Conservation (phyloP, 2,113 vertebrate species). For the Ophthalmolycus amberensis region DNA sequence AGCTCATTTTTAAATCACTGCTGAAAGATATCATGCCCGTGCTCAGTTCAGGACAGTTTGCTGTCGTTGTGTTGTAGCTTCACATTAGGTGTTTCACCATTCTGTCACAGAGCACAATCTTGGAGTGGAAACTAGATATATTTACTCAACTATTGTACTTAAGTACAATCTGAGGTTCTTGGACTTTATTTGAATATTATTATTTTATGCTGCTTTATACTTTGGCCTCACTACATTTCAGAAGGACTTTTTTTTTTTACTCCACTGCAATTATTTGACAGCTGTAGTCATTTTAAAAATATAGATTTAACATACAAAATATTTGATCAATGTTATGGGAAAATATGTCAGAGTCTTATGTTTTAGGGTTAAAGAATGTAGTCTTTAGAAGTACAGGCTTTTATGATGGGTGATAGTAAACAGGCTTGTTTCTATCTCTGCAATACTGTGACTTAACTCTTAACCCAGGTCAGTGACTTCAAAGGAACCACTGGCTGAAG, state of each 20-base stretch:
- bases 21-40: neutral
- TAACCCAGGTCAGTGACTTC: too few relatives aligned
- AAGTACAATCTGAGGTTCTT: neutral
- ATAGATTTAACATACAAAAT: neutral
- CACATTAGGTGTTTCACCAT: neutral
- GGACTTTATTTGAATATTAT: neutral
- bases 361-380: too few relatives aligned
- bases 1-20: conserved; percentile 2
- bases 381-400: too few relatives aligned
- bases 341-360: too few relatives aligned
- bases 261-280: conserved; percentile 1
- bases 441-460: too few relatives aligned
- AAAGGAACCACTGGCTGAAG: too few relatives aligned
- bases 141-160: neutral
- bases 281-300: neutral
- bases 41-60: neutral
- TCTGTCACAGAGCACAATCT: neutral
- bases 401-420: too few relatives aligned
- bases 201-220: neutral
- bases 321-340: too few relatives aligned
- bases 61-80: conserved; percentile 2
- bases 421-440: too few relatives aligned
- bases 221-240: neutral
- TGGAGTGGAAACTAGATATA: neutral
- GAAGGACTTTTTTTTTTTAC: neutral